Conservation (phyloP, 1,140 invertebrate species). For the Leptinotarsa texana region DNA sequence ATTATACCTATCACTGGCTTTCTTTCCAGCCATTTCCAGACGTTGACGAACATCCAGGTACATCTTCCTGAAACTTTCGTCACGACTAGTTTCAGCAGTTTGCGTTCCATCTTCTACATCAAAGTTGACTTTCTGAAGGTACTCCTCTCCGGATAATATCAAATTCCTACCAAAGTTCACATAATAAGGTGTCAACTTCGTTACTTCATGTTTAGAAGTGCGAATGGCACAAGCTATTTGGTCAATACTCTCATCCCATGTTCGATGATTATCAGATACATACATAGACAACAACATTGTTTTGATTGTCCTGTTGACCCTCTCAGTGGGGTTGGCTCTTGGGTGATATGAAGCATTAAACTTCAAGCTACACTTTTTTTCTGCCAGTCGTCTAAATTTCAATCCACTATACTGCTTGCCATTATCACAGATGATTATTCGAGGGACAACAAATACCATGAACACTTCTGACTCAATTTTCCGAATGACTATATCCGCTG, state of each 20-base stretch:
- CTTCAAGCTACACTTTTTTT: neutral
- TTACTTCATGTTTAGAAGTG: slow-evolving; percentile 29
- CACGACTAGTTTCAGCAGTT: neutral
- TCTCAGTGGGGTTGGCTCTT: neutral
- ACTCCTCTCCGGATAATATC: neutral
- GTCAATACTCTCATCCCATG: slow-evolving; percentile 33
- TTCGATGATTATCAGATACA: slow-evolving; percentile 33
- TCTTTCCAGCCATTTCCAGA: neutral
- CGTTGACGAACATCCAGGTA: slow-evolving; percentile 1
- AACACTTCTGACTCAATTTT: slow-evolving; percentile 26
- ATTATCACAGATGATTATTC: slow-evolving; percentile 20
- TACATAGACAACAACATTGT: slow-evolving; percentile 24
- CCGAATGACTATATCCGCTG: slow-evolving; percentile 3
- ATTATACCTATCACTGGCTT: neutral
- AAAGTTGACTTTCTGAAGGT: neutral
- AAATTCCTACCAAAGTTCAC: slow-evolving; percentile 32
- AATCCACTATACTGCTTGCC: slow-evolving; percentile 4
- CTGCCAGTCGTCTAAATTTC: slow-evolving; percentile 16
- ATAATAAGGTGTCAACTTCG: slow-evolving; percentile 42
- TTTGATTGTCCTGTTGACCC: slow-evolving; percentile 14
- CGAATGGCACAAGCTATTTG: slow-evolving; percentile 35
- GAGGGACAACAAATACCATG: slow-evolving; percentile 36
- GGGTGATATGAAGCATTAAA: slow-evolving; percentile 6
- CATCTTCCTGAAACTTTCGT: slow-evolving; percentile 1
- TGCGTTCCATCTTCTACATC: neutral